Base-by-base conservation (phyloP, 2,888 invertebrate genomes). In the Sarcophaga variegata region DNA sequence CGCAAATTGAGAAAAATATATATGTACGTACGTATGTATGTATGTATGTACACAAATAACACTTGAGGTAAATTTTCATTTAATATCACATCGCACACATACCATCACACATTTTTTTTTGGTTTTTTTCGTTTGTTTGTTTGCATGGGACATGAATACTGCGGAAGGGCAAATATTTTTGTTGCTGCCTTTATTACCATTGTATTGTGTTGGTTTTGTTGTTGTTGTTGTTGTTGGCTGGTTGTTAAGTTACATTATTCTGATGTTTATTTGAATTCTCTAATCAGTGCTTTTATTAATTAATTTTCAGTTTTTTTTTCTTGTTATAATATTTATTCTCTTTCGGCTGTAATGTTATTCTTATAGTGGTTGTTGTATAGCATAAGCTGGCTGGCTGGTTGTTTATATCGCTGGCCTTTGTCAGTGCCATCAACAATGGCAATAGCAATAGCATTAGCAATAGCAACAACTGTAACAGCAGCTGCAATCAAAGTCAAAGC, bases 1-100 rank as follows among this genome's bases (percentile, higher is more conserved):
- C 90, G 91, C 90, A 91, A 90, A 89, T 83, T 75, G 66, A 83
- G 63, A 84, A 83, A 81, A 76, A 86, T 74, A 88, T 69, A 88
- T 81, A 37, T 0, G 2, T 37, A 37, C 2, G 2, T 8, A 37
- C 1, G 37, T 37, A 37, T 37, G 37, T 37, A 37, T 2, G 8
- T 37, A 37, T 37, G 37, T 37, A 37, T 54, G 54, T 14, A 54
- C 2, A 54, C 37, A 85, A 86, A 83, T 45, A 78, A 83, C 81
- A 87, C 70, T 85, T 62, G 84, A 85, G 84, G 83, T 86, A 86
- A 75, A 80, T 83, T 86, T 71, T 64, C 69, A 81, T 74, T 45
- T 37, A 74, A 59, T 22, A 79, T 78, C 45, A 49, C 3, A 12
- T 14, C 20, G 76, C 17, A 20, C 10, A 60, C 14, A 76, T n/a